These are phyloP conservation scores for Dryoscopus gambensis DNA, from an alignment of 2,113 vertebrate species.

Conservation along the genomic window DNA sequence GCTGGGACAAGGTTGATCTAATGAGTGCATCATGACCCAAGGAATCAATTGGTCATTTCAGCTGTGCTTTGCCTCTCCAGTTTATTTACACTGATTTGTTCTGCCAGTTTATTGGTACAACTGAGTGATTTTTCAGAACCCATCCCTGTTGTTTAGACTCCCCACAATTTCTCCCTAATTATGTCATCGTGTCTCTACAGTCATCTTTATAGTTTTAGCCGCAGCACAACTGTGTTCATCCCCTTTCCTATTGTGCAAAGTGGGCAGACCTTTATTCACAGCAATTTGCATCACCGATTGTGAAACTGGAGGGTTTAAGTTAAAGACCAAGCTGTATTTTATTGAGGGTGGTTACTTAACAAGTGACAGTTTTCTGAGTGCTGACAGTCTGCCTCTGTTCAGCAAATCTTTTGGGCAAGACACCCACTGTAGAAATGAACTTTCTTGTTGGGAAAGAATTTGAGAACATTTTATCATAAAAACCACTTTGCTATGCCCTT, in stretches of 20 bases:
- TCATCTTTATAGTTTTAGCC: neutral
- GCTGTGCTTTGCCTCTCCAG: constrained; percentile 47
- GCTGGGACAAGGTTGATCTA: constrained; percentile 47
- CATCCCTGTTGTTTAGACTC: neutral
- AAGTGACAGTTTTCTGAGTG: neutral
- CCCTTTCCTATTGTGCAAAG: neutral
- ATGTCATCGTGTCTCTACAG: neutral
- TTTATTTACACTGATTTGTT: constrained; percentile 54
- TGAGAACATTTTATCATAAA: neutral
- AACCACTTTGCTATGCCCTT: neutral
- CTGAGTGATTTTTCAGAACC: constrained; percentile 29
- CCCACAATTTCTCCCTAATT: constrained; percentile 15
- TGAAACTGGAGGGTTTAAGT: neutral
- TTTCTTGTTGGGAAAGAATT: neutral
- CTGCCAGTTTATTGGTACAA: constrained; percentile 52
- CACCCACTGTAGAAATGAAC: neutral
- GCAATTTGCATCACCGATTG: neutral
- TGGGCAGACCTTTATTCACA: neutral
- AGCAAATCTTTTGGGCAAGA: neutral
- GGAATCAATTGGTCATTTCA: constrained; percentile 42
- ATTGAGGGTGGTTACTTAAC: neutral
- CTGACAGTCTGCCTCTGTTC: neutral
- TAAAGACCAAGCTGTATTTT: neutral
- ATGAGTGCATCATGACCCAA: constrained; percentile 60
- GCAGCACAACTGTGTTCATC: neutral